A percentile compares a stretch with the other conserved stretches of the same genome.
Conservation (phyloP, 2,797 vertebrate species). For the Hypotaenidia okinawae region DNA sequence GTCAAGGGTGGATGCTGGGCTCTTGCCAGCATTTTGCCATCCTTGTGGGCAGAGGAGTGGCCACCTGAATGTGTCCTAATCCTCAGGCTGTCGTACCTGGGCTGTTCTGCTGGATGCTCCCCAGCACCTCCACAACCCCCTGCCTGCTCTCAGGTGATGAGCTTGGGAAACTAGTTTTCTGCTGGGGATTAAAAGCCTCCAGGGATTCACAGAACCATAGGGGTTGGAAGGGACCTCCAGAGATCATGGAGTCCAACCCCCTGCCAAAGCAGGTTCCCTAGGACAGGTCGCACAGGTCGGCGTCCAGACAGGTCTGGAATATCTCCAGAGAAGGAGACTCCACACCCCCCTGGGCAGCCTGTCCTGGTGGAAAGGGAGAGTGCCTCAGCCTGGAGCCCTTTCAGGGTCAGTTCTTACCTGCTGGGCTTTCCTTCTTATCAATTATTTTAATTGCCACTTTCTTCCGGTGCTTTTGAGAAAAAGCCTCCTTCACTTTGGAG, state of each 20-base stretch:
- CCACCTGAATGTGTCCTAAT: not conserved
- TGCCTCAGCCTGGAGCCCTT: not conserved
- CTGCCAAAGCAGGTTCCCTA: too few species aligned
- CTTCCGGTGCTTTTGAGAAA: slow-evolving; percentile 74
- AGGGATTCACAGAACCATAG: too few species aligned
- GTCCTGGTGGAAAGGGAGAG: not conserved
- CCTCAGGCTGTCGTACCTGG: rapidly evolving
- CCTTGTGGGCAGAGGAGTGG: not conserved
- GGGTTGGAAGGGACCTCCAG: too few species aligned
- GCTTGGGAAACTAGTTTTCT: not conserved
- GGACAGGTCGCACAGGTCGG: too few species aligned
- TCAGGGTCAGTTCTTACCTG: slow-evolving; percentile 67
- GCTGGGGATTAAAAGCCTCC: not conserved
- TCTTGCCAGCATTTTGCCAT: not conserved
- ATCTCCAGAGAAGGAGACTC: too few species aligned
- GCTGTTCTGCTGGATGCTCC: too few species aligned
- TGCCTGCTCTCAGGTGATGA: rapidly evolving
- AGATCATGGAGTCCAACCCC: too few species aligned
- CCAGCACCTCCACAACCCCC: not conserved
- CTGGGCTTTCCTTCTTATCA: slow-evolving; percentile 71
- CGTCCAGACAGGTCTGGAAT: too few species aligned
- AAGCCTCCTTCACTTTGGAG: slow-evolving; percentile 80
- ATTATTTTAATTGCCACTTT: slow-evolving; percentile 82
- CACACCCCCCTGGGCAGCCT: too few species aligned
- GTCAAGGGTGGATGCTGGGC: rapidly evolving